Evolutionary conservation across 2,113 vertebrate species (phyloP).

Genomic region (Empidonax alnorum): DNA sequence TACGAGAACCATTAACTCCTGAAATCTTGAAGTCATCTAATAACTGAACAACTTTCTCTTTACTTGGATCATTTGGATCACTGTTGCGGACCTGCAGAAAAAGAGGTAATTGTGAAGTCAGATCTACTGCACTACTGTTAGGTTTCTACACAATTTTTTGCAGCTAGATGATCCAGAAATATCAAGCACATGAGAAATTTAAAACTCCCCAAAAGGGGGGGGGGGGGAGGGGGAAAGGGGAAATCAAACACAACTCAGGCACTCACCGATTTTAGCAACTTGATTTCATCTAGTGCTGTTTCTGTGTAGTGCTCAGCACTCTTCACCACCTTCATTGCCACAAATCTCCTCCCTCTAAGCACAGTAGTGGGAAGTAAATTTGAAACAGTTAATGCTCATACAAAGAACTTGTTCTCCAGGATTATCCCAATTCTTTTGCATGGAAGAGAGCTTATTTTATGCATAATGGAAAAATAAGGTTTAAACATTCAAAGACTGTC

Average conservation of each 20-base stretch:
- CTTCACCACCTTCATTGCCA: constrained; percentile 99
- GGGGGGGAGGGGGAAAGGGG: too few relatives aligned
- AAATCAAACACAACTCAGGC: not conserved
- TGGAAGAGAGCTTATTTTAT: not conserved
- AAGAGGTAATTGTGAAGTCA: not conserved
- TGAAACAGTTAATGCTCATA: not conserved
- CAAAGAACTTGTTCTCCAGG: not conserved
- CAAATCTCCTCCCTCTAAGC: constrained; percentile 88
- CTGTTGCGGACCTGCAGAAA: constrained; percentile 88
- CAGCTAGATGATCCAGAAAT: not conserved
- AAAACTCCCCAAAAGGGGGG: not conserved
- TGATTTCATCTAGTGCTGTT: constrained; percentile 96
- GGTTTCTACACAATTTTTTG: not conserved
- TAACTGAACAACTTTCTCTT: constrained; percentile 94
- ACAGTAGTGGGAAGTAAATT: constrained; percentile 28
- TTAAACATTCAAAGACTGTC: not conserved
- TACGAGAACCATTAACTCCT: constrained; percentile 95
- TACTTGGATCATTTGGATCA: constrained; percentile 87
- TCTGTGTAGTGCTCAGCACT: constrained; percentile 99
- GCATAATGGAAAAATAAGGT: not conserved
- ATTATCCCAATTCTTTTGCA: not conserved
- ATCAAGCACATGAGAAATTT: accelerated
- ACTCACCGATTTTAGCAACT: constrained; percentile 91
- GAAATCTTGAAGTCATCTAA: constrained; percentile 98
- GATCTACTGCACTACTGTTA: not conserved